Conservation (phyloP, 2,888 invertebrate genomes). For the Eretmocerus hayati region DNA sequence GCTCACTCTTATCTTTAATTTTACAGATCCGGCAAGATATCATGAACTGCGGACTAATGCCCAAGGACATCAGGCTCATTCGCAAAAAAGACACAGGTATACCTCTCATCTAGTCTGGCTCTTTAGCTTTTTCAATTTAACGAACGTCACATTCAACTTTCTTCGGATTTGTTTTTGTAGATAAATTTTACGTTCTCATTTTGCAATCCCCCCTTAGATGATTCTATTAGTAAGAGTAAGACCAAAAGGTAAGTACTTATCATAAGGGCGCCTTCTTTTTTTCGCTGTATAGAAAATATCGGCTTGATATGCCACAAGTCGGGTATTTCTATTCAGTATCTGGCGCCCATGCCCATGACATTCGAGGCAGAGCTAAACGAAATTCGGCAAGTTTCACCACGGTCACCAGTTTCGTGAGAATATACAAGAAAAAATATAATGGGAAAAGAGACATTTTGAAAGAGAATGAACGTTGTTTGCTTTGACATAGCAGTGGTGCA, state of each 20-base stretch:
- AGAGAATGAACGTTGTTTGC: conserved; percentile 6
- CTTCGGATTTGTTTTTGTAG: background rate
- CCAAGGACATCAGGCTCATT: conserved; percentile 75
- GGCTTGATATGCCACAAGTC: too few relatives aligned
- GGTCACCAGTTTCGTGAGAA: too few relatives aligned
- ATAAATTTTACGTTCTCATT: background rate
- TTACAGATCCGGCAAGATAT: conserved; percentile 70
- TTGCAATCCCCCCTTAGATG: background rate
- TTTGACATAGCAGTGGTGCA: conserved; percentile 14
- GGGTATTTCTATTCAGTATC: too few relatives aligned
- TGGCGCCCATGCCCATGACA: too few relatives aligned
- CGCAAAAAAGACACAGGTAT: conserved; percentile 80
- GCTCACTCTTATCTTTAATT: background rate
- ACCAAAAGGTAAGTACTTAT: background rate
- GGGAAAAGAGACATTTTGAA: conserved; percentile 9
- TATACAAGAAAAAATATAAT: too few relatives aligned
- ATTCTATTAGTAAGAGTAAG: too few relatives aligned
- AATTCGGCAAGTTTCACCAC: too few relatives aligned
- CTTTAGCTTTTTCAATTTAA: background rate
- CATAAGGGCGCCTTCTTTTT: too few relatives aligned
- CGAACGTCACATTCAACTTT: background rate
- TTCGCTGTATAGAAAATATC: too few relatives aligned
- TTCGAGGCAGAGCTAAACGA: too few relatives aligned
- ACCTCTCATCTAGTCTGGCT: conserved; percentile 28
- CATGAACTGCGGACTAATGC: conserved; percentile 65